Evolutionary conservation across 2,888 invertebrate genomes (phyloP), one percentile per base, ranked within the genome.

Genomic region (Syritta pipiens): DNA sequence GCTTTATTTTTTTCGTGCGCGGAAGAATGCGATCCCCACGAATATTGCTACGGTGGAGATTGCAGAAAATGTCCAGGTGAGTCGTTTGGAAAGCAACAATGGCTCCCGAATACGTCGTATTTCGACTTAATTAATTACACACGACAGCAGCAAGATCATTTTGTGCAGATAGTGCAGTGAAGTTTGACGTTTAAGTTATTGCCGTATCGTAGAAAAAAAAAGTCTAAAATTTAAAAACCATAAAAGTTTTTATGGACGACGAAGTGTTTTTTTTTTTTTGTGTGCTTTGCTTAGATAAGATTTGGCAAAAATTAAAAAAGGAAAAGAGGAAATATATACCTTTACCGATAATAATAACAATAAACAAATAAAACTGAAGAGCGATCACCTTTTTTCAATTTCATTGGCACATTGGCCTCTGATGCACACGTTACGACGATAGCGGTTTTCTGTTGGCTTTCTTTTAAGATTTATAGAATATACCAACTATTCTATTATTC

Each of bases 11-110:
- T 17, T 1, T 3, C n/a, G 19, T 72, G 62, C n/a, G 2, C 0
- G 5, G n/a, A n/a, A n/a, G n/a, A n/a, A n/a, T 72, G 72, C 10
- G 12, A 1, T 2, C 5, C 5, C 3, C 3, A 12, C n/a, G 28
- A 6, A 30, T 55, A 3, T 17, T 5, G 3, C 0, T 1, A n/a
- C 9, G 26, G 26, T 32, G 30, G 17, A 1, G 22, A 9, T 7
- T 65, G 63, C 48, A 7, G 7, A 3, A 57, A 14, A 17, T 74
- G 72, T 57, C 32, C 65, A 72, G 72, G 72, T 74, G 55, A 20
- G 24, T n/a, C n/a, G n/a, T n/a, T n/a, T n/a, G n/a, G n/a, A n/a
- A n/a, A n/a, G n/a, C n/a, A n/a, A n/a, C n/a, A n/a, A n/a, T n/a
- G n/a, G n/a, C n/a, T n/a, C n/a, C n/a, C n/a, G 17, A 55, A 10